A percentile compares a stretch with the other conserved stretches of the same genome.
These are phyloP conservation scores for Coranthus polyacanthus DNA, from an alignment of 2,797 vertebrate genomes.

Conservation along the genomic window DNA sequence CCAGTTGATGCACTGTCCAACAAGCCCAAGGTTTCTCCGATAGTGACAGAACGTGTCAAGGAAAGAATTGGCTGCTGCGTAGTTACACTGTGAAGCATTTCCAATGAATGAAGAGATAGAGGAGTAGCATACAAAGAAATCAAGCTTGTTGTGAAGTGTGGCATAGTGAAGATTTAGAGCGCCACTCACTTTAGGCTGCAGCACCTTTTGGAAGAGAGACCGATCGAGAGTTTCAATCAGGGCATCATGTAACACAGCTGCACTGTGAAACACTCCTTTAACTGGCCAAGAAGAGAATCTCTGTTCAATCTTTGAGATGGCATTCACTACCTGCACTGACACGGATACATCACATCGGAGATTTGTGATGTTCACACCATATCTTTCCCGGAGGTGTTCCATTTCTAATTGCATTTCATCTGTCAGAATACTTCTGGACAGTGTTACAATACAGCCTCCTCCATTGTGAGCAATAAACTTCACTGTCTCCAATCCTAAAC, in stretches of 20 bases:
- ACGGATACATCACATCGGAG: slow-evolving; percentile 86
- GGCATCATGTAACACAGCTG: slow-evolving; percentile 88
- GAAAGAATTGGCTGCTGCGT: slow-evolving; percentile 92
- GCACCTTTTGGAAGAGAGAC: slow-evolving; percentile 85
- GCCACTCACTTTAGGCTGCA: slow-evolving; percentile 89
- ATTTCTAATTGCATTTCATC: slow-evolving; percentile 81
- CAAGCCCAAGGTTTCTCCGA: slow-evolving; percentile 86
- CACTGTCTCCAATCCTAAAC: slow-evolving; percentile 90
- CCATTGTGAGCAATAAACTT: slow-evolving; percentile 87
- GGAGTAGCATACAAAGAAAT: slow-evolving; percentile 92
- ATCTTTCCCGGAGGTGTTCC: slow-evolving; percentile 75
- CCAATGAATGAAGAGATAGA: slow-evolving; percentile 90
- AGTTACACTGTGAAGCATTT: slow-evolving; percentile 89
- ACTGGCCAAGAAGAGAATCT: slow-evolving; percentile 80
- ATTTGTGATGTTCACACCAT: slow-evolving; percentile 66
- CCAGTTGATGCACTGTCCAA: slow-evolving; percentile 91
- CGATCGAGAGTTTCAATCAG: slow-evolving; percentile 83
- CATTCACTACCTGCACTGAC: slow-evolving; percentile 77
- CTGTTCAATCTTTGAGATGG: slow-evolving; percentile 77
- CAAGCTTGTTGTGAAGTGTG: slow-evolving; percentile 84
- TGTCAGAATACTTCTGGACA: slow-evolving; percentile 84
- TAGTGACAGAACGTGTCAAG: slow-evolving; percentile 90
- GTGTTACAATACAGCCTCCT: slow-evolving; percentile 85
- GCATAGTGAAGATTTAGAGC: slow-evolving; percentile 89
- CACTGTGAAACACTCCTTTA: slow-evolving; percentile 91